Evolutionary conservation across 2,888 invertebrate species (phyloP).

Genomic region (Hydroisotoma schaefferi): DNA sequence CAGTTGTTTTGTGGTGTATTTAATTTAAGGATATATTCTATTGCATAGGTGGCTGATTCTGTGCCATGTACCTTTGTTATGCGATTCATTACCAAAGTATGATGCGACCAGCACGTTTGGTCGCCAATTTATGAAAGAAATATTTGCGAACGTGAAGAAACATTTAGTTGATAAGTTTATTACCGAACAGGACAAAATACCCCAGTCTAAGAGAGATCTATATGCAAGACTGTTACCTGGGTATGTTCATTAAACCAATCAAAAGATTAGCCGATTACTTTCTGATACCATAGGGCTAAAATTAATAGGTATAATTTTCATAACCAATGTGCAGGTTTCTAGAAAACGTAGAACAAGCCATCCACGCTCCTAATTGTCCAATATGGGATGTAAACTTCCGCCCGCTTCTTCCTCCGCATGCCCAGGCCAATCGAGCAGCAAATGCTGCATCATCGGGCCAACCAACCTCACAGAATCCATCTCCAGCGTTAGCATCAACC

Average conservation of each 20-base stretch:
- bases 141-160: conserved; percentile 75
- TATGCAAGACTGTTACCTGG: conserved; percentile 83
- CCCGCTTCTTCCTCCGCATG: conserved; percentile 64
- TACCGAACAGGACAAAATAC: conserved; percentile 82
- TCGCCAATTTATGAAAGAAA: conserved; percentile 75
- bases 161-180: conserved; percentile 89
- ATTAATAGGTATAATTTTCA: background rate
- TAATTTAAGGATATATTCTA: background rate
- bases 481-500: conserved; percentile 23
- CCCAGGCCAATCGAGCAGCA: conserved; percentile 17
- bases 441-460: conserved; percentile 7
- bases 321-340: conserved; percentile 64
- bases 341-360: conserved; percentile 80
- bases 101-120: conserved; percentile 91
- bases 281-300: background rate
- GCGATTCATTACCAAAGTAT: conserved; percentile 85
- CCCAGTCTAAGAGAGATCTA: conserved; percentile 74
- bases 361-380: conserved; percentile 77
- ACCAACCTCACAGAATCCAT: conserved; percentile 16
- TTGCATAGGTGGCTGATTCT: conserved; percentile 75
- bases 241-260: conserved; percentile 51
- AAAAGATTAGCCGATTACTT: conserved; percentile 15
- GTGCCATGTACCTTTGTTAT: conserved; percentile 92
- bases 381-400: conserved; percentile 93
- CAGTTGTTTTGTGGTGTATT: too few relatives aligned